These are phyloP conservation scores for Cloeon dipterum DNA, from an alignment of 2,888 invertebrate genomes.

Conservation along the genomic window DNA sequence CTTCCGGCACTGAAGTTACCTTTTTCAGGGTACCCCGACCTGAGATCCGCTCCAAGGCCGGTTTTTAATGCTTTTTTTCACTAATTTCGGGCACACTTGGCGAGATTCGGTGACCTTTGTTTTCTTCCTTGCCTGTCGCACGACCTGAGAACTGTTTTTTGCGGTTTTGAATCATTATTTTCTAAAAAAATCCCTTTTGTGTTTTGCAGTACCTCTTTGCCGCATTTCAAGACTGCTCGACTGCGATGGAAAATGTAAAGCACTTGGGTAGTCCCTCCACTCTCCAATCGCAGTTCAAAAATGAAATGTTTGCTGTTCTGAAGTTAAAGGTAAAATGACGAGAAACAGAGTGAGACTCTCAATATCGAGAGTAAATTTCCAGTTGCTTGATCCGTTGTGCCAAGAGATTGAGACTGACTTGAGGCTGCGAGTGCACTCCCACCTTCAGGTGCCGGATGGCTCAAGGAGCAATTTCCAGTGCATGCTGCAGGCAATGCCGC, in stretches of 20 bases:
- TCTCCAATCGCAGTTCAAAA: conserved; percentile 6
- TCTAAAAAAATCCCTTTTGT: not conserved
- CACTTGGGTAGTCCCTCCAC: conserved; percentile 6
- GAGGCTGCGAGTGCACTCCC: conserved; percentile 76
- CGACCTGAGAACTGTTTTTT: no score
- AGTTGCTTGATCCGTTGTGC: conserved; percentile 40
- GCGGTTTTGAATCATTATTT: conserved; percentile 1
- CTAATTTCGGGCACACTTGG: no score
- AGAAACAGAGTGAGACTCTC: not conserved
- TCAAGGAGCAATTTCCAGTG: conserved; percentile 42
- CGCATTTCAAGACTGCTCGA: conserved; percentile 21
- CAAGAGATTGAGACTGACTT: conserved; percentile 81
- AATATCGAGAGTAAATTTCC: not conserved
- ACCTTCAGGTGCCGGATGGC: conserved; percentile 39
- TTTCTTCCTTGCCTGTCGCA: no score
- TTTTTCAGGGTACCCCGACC: no score
- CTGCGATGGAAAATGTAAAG: conserved; percentile 7
- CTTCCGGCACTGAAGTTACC: no score
- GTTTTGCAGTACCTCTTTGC: conserved; percentile 22
- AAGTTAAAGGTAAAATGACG: conserved; percentile 8
- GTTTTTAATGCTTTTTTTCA: no score
- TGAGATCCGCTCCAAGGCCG: no score
- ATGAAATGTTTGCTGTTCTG: conserved; percentile 7
- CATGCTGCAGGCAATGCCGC: conserved; percentile 30
- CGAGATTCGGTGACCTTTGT: no score